Evolutionary conservation across 2,888 invertebrate genomes (phyloP).

Genomic region (Hedychridium roseum): DNA sequence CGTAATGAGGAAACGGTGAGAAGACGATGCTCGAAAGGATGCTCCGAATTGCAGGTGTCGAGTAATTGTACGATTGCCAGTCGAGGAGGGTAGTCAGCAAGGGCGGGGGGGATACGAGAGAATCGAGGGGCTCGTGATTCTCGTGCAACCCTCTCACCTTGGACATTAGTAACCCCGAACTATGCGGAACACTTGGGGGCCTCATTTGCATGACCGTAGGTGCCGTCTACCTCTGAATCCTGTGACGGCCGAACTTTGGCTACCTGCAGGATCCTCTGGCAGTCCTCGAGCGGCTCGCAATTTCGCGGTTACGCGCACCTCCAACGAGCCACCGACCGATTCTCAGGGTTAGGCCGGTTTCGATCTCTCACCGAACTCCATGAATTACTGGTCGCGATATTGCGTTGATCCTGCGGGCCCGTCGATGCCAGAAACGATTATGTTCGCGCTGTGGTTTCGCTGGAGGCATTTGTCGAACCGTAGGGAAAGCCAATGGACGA

Average conservation of each 20-base stretch:
- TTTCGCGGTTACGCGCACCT: slow-evolving; percentile 7
- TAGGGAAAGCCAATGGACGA: too few species aligned
- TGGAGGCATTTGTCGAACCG: too few species aligned
- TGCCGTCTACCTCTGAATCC: slow-evolving; percentile 3
- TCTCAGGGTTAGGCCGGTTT: slow-evolving; percentile 12
- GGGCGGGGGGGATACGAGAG: slow-evolving; percentile 6
- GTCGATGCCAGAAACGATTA: neutral
- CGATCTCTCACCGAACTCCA: slow-evolving; percentile 10
- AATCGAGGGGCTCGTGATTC: slow-evolving; percentile 14
- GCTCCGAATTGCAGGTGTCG: too few species aligned
- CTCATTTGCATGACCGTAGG: slow-evolving; percentile 42
- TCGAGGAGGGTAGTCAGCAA: slow-evolving; percentile 2
- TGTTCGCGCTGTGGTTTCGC: neutral
- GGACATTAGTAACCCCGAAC: slow-evolving; percentile 37
- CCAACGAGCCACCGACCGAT: slow-evolving; percentile 2
- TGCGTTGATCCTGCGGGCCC: neutral
- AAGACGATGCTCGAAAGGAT: too few species aligned
- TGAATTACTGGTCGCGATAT: too few species aligned
- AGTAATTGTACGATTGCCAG: slow-evolving; percentile 1
- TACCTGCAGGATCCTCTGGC: slow-evolving; percentile 6
- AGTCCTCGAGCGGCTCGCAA: slow-evolving; percentile 1
- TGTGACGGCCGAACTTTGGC: too few species aligned
- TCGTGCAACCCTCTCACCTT: slow-evolving; percentile 24
- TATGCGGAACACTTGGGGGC: slow-evolving; percentile 34
- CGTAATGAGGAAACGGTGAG: too few species aligned